phyloP scores from a whole-genome alignment of 2,113 vertebrate genomes.

The Oxyruncus cristatus region DNA sequence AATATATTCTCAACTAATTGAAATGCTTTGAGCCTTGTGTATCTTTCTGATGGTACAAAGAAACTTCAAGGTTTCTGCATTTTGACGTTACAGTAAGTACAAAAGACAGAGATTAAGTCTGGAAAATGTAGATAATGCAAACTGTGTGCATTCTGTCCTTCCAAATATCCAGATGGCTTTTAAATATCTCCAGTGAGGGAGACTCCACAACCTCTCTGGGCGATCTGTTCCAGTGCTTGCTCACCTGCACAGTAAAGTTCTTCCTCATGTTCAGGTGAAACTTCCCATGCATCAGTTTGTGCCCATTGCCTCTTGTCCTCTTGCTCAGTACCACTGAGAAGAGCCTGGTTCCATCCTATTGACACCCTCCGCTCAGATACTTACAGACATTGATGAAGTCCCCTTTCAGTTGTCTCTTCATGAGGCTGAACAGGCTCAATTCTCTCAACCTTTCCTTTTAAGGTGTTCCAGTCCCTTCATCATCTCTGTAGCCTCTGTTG shows the following conservation, averaged over 20 bases:
- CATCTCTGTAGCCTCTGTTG: background rate
- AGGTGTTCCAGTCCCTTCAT: background rate
- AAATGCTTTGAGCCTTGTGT: background rate
- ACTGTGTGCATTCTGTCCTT: background rate
- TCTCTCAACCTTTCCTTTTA: background rate
- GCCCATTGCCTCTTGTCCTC: accelerated
- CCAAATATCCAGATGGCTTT: background rate
- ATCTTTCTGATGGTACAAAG: background rate
- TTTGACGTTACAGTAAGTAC: background rate
- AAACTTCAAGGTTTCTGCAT: background rate
- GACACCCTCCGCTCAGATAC: background rate
- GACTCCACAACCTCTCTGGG: background rate
- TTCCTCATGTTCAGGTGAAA: background rate
- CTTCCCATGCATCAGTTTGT: background rate
- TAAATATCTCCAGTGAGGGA: background rate
- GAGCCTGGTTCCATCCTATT: background rate
- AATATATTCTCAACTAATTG: background rate
- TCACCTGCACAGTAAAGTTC: too few relatives aligned
- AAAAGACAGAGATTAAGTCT: background rate
- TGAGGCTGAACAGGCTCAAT: background rate
- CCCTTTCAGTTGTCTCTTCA: background rate
- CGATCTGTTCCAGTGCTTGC: background rate
- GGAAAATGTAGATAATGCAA: background rate
- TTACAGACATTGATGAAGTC: accelerated
- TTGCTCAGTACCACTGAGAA: background rate